Base-by-base conservation (phyloP, 2,797 vertebrate species). In the Sus cebifrons region DNA sequence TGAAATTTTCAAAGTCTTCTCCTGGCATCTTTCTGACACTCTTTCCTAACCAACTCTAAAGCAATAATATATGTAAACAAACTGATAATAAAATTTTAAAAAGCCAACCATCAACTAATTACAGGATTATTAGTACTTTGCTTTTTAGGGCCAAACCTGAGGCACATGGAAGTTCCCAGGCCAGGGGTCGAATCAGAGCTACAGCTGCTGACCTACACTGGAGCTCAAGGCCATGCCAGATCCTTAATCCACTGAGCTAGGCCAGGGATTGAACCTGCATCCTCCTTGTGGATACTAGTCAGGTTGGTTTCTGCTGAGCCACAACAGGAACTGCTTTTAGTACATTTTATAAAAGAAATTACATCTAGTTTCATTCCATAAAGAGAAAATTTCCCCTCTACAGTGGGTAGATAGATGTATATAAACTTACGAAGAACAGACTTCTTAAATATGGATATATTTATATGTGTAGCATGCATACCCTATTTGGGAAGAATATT, bases 401-500 rank as follows among this genome's bases (percentile, higher is more conserved):
- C 29, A 44, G 58, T 65, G 21, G 27, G 52, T 58, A 71, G 56
- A 85, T 40, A 71, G 56, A 85, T 40, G 44, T 64, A 36, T 14
- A 83, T 54, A 20, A 95, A 68, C 54, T 74, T 75, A 58, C 40
- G 56, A 89, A 83, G 36, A 81, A 68, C 10, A 91, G 14, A 68
- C 23, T 82, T 95, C 29, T 60, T 67, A 54, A 86, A 78, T 73
- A 56, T 20, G n/a, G n/a, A 64, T 40, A n/a, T 11, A 65, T 12
- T n/a, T 71, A 44, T 14, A 52, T 18, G 77, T 29, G n/a, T 20
- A 67, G 23, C 3, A 62, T 67, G 17, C 89, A 91, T 18, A 52
- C 12, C 7, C 20, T 67, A 18, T 60, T 56, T 56, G 56, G 64
- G n/a, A 52, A 87, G 21, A 58, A 56, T 3, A 81, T 25, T 29